Conservation (phyloP, 1,140 invertebrate genomes). For the Achroia grisella region DNA sequence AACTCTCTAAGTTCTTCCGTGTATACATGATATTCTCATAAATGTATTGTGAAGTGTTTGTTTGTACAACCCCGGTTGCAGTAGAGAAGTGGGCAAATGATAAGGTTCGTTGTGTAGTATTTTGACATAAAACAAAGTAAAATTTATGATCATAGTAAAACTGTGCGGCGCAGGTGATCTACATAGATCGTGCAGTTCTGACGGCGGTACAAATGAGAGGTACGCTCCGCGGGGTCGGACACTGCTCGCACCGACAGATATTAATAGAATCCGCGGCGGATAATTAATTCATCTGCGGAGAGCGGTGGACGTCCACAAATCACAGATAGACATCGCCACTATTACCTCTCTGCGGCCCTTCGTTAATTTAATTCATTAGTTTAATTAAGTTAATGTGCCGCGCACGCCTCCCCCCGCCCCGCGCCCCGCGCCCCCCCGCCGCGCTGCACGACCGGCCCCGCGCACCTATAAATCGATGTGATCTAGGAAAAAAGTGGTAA, state of each 20-base stretch:
- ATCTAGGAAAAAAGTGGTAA: constrained; percentile 22
- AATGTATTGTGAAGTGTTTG: too few relatives aligned
- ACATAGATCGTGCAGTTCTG: too few relatives aligned
- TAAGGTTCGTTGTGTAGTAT: too few relatives aligned
- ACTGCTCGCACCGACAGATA: constrained; percentile 9
- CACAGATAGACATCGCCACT: constrained; percentile 8
- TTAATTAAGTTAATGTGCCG: constrained; percentile 31
- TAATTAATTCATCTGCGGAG: constrained; percentile 1
- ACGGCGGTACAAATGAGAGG: too few relatives aligned
- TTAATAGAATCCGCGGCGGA: constrained; percentile 8
- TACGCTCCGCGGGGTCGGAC: too few relatives aligned
- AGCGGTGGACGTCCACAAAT: background rate
- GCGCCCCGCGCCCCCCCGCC: constrained; percentile 5
- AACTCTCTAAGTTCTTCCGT: too few relatives aligned
- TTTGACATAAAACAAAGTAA: too few relatives aligned
- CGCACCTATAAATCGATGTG: constrained; percentile 17
- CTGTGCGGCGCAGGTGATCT: too few relatives aligned
- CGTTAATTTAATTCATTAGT: constrained; percentile 29
- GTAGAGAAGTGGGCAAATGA: too few relatives aligned
- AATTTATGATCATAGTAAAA: too few relatives aligned
- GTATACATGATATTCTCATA: too few relatives aligned
- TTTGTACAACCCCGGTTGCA: too few relatives aligned
- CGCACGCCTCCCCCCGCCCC: constrained; percentile 11
- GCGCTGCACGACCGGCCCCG: background rate
- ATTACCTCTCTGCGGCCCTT: background rate